Evolutionary conservation across 37 sponge, comb jelly and placozoan species (phyloP), one percentile per base, ranked within the genome.

Genomic region (Axinella damicornis): DNA sequence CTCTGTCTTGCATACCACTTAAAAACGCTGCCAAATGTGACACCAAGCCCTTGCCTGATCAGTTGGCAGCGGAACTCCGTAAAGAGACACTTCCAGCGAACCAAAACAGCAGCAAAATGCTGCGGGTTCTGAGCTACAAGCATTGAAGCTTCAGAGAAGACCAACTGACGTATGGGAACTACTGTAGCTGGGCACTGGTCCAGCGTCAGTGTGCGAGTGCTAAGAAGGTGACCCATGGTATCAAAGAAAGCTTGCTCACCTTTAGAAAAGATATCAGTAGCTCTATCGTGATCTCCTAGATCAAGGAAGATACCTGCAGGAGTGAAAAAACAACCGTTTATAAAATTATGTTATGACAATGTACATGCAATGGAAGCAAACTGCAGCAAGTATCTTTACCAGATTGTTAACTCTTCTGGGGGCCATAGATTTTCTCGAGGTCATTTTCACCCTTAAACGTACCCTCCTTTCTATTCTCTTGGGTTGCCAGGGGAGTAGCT

Each of bases 151-250:
- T 78, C 52, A 16, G 17, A 31, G 25, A 78, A 38, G 1, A 63
- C 79, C 16, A 62, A 30, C 34, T 78, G 79, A 24, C 79, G 65
- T 41, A 78, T 46, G 25, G 79, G 65, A 21, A 66, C 79, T 35
- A 78, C 30, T 19, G 66, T 64, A n/a, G 79, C 79, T 33, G 79
- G 79, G 54, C 79, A 78, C 66, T 78, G 79, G 32, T 78, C 79
- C 30, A 78, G 41, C 53, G 6, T 78, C 30, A 78, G 46, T 22
- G 79, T 53, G 31, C 11, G 2, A 2, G 66, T 36, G 32, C 66
- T 36, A 15, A 78, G 66, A 38, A 78, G 20, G 27, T 78, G 79
- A 35, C 79, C 79, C 15, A 78, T 27, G 41, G 63, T 66, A 18
- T 78, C 38, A 65, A 78, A 78, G 79, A 78, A 78, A 2, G 52